A percentile compares a stretch with the other conserved stretches of the same genome.
Conservation (phyloP, 2,113 vertebrate species). For the Brienomyrus brachyistius region DNA sequence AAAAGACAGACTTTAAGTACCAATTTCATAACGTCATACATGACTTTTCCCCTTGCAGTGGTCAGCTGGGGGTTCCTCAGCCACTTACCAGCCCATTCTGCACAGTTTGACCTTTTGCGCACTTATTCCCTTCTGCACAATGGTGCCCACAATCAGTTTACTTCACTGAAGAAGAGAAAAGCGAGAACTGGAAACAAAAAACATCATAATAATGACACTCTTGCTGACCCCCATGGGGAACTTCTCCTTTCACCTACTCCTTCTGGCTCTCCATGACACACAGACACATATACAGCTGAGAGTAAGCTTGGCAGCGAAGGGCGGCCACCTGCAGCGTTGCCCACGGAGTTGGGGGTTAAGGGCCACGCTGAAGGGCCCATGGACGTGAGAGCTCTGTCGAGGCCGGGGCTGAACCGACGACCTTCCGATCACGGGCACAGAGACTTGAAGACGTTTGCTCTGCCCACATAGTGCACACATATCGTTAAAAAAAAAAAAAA, state of each 20-base stretch:
- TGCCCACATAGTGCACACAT: background rate
- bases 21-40: background rate
- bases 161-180: background rate
- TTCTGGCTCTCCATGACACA: background rate
- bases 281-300: too few relatives aligned
- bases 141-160: background rate
- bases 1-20: background rate
- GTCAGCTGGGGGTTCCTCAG: background rate
- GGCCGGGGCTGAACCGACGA: background rate
- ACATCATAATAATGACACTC: background rate
- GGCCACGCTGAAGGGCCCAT: background rate
- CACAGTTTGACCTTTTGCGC: background rate
- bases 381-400: background rate
- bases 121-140: background rate
- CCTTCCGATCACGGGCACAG: background rate
- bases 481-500: background rate
- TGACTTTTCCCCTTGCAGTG: background rate
- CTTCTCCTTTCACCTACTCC: background rate
- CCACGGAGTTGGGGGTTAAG: background rate
- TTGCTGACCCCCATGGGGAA: background rate
- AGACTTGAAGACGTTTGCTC: background rate
- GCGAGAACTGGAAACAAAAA: background rate
- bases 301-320: background rate
- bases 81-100: background rate
- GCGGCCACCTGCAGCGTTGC: background rate